These are phyloP conservation scores for Columba livia DNA, from an alignment of 2,113 vertebrate species.

Conservation along the genomic window DNA sequence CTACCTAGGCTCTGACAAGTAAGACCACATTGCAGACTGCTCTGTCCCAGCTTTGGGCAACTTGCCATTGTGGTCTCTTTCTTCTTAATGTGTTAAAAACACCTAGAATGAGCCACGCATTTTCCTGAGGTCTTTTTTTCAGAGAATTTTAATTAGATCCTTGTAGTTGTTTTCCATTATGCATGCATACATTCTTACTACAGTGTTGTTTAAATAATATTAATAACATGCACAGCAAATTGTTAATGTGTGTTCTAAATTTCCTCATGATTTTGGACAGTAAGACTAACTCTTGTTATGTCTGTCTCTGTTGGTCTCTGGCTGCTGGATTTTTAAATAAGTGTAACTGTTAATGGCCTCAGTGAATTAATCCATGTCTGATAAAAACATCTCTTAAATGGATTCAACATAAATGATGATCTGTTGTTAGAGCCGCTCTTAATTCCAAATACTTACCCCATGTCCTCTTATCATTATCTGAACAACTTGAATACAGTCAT, in stretches of 20 bases:
- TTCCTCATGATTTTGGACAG: slow-evolving; percentile 13
- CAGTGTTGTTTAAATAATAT: neutral
- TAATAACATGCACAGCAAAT: neutral
- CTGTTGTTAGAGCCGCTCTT: neutral
- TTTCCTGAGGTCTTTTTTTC: neutral
- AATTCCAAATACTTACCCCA: neutral
- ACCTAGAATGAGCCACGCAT: neutral
- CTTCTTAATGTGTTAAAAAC: neutral
- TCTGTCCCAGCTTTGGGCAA: neutral
- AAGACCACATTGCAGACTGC: rapidly evolving
- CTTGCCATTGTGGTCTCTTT: neutral
- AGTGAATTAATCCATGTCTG: slow-evolving; percentile 11
- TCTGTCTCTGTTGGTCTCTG: slow-evolving; percentile 24
- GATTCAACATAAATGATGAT: slow-evolving; percentile 1
- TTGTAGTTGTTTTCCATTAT: neutral
- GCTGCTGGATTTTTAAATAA: slow-evolving; percentile 20
- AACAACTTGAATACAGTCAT: neutral
- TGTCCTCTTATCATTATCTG: slow-evolving; percentile 7
- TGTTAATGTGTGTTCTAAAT: slow-evolving; percentile 28
- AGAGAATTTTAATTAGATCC: neutral
- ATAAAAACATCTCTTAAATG: neutral
- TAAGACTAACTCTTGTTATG: slow-evolving; percentile 4
- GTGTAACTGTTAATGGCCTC: slow-evolving; percentile 41
- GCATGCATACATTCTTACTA: neutral
- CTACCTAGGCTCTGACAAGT: neutral